Percentiles rank a stretch among this genome's conserved stretches.
Conservation (phyloP, 1,140 invertebrate species). For the Drosophila virilis region DNA sequence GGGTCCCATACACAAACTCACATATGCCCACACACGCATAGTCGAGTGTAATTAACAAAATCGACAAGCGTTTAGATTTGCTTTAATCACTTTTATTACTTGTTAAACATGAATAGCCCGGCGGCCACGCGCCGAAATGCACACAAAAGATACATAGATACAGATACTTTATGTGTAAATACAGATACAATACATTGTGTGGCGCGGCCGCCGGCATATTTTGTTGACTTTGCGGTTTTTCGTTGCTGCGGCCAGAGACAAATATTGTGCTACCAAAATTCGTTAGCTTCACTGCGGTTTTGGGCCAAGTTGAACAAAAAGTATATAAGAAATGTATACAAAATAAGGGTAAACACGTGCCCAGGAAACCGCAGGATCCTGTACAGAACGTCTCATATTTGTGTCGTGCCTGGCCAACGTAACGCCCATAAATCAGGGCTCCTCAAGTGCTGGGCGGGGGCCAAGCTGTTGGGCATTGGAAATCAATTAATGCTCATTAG, state of each 20-base stretch:
- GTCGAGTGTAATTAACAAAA: constrained; percentile 33
- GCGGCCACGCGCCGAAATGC: constrained; percentile 46
- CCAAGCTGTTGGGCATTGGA: constrained; percentile 8
- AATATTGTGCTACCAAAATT: constrained; percentile 34
- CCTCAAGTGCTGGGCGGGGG: constrained; percentile 6
- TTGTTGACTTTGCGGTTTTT: constrained; percentile 77
- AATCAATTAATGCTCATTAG: constrained; percentile 77
- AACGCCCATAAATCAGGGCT: constrained; percentile 40
- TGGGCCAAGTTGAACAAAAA: constrained; percentile 23
- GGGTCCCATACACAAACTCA: background rate
- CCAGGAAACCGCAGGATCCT: constrained; percentile 72
- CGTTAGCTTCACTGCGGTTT: constrained; percentile 27
- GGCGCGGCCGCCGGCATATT: constrained; percentile 30
- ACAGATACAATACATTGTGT: background rate
- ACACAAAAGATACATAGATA: constrained; percentile 13
- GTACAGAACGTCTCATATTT: constrained; percentile 40
- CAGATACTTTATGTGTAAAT: background rate
- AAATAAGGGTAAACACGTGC: constrained; percentile 48
- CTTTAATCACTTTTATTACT: constrained; percentile 79
- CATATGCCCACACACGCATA: too few species aligned
- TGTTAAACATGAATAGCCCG: constrained; percentile 72
- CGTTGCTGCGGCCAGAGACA: constrained; percentile 35
- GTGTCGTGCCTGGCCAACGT: background rate
- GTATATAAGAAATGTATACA: background rate
- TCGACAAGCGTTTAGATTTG: constrained; percentile 70